Base-by-base conservation (phyloP, 2,113 vertebrate species). In the Anolis carolinensis region DNA sequence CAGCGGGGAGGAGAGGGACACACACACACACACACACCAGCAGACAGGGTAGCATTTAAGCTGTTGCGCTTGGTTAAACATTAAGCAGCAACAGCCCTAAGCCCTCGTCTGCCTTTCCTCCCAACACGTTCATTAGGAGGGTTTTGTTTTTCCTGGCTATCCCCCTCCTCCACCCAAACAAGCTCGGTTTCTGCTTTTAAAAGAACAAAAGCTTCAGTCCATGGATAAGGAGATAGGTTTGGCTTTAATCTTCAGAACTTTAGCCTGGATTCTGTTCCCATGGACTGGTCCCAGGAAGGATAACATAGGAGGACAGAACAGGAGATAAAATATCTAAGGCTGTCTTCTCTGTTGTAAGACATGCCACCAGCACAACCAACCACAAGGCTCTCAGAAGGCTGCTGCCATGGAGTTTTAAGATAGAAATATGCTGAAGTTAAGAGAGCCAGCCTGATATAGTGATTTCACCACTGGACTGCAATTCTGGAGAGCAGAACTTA, bases 131-230 rank as follows among this genome's bases (percentile, higher is more conserved):
- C 0, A 86, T 87, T 83, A 1, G 2, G 75, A 67, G 50, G 63
- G 65, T 90, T 85, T 85, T 91, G 72, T 81, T 84, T 89, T 75
- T 68, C 25, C 84, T 75, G 25, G 27, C 34, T 70, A 39, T 74
- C 36, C 23, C 39, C 25, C 25, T 3, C 3, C 84, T 32, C 16
- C 25, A 27, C 39, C 48, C 27, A 27, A 70, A 78, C 30, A 63
- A 73, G n/a, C 75, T 84, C 65, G 25, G 68, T 55, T 73, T 87
- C 44, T 5, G 76, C 81, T 85, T 87, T 25, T 2, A 68, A 59
- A 23, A 30, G 81, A 78, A 82, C 72, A 88, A 79, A 80, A 50
- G 90, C 75, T 92, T 87, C 85, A 89, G 87, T 77, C 44, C 20
- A 34, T 5, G 1, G 55, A 83, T 59, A 79, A 34, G 67, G 79